These are phyloP conservation scores for Oxytorus armatus DNA, from an alignment of 2,888 invertebrate genomes.

Conservation along the genomic window DNA sequence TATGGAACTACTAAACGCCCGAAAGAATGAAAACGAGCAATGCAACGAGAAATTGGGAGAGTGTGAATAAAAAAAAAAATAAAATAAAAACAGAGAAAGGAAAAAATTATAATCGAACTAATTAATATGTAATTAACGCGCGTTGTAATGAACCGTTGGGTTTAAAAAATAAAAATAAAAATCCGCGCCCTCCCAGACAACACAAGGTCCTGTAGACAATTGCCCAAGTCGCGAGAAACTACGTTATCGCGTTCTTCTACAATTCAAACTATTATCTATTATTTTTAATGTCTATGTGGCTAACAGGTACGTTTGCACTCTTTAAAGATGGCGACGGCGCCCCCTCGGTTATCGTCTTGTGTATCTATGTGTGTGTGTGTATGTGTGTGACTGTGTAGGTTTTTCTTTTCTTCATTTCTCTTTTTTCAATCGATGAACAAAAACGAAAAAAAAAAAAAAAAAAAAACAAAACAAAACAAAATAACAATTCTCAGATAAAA, in stretches of 20 bases:
- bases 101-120: constrained; percentile 16
- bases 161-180: no score
- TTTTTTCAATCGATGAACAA: constrained; percentile 31
- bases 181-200: constrained; percentile 30
- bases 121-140: constrained; percentile 24
- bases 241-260: neutral
- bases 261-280: constrained; percentile 67
- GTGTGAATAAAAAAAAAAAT: constrained; percentile 24
- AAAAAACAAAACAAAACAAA: constrained; percentile 34
- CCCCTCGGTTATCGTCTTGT: constrained; percentile 53
- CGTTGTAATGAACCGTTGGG: constrained; percentile 12
- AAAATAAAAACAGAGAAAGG: constrained; percentile 27
- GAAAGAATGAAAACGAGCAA: constrained; percentile 45
- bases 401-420: neutral
- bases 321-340: constrained; percentile 70
- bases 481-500: constrained; percentile 57
- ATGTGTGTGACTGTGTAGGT: no score
- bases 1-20: constrained; percentile 42
- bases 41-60: constrained; percentile 41
- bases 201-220: no score
- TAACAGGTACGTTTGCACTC: constrained; percentile 82
- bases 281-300: constrained; percentile 77
- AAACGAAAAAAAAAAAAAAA: constrained; percentile 38
- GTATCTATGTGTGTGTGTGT: no score
- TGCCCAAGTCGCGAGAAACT: constrained; percentile 28